Conservation (phyloP, 2,797 vertebrate genomes). For the Danio aesculapii region DNA sequence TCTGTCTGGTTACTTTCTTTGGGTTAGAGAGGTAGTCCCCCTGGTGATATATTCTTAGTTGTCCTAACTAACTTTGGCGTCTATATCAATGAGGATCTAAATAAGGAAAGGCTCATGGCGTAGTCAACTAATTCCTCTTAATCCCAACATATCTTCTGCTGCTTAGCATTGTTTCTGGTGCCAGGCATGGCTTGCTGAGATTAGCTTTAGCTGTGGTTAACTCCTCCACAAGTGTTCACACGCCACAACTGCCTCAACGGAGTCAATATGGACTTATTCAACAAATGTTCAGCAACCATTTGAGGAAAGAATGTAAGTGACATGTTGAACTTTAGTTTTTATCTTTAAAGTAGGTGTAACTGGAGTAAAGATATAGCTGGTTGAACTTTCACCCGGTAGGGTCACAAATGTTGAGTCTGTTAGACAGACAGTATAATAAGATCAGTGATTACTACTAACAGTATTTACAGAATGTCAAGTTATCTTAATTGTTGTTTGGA, state of each 20-base stretch:
- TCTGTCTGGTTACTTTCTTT: background rate
- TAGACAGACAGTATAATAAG: background rate
- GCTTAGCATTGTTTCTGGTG: conserved; percentile 71
- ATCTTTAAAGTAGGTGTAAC: background rate
- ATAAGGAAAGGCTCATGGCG: conserved; percentile 78
- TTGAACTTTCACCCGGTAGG: background rate
- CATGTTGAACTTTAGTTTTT: conserved; percentile 5
- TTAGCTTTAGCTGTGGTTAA: conserved; percentile 76
- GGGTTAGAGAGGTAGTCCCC: conserved; percentile 18
- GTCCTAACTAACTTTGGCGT: conserved; percentile 72
- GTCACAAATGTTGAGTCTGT: conserved; percentile 9
- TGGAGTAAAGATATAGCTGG: background rate
- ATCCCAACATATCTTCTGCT: conserved; percentile 73
- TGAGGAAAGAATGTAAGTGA: conserved; percentile 74
- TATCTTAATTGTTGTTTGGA: background rate
- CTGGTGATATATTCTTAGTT: conserved; percentile 33
- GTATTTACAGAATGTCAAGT: background rate
- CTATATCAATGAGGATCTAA: conserved; percentile 78
- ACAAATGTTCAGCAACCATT: conserved; percentile 59
- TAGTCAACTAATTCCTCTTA: conserved; percentile 79
- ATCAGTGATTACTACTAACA: conserved; percentile 14
- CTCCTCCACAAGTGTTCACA: conserved; percentile 72
- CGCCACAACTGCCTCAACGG: conserved; percentile 53
- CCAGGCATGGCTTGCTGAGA: conserved; percentile 72
- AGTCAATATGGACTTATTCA: conserved; percentile 69